Evolutionary conservation across 2,888 invertebrate genomes (phyloP), one percentile per base, ranked within the genome.

Genomic region (Thysanoteuthis rhombus): DNA sequence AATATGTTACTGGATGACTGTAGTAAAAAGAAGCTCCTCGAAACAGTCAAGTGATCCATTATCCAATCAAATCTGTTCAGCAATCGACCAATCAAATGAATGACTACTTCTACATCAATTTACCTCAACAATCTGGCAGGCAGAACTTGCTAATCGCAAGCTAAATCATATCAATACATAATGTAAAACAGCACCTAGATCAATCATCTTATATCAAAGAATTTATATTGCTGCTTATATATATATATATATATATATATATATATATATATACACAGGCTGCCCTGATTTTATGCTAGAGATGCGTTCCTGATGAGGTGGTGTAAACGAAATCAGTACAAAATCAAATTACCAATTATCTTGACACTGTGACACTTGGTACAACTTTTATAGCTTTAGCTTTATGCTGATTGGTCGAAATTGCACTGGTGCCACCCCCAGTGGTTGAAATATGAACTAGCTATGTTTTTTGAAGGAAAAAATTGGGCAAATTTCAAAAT

Each of bases 1-100:
- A 94, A 95, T 47, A 93, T 95, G 28, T 94, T 95, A 47, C 42
- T 47, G 2, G 47, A 28, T 10, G 52, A 92, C 36, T n/a, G 38
- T 38, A 90, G 42, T 40, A 40, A 42, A 90, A 90, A 90, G 39
- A 42, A 90, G 16, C 19, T 90, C 28, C 39, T 90, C 25, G 42
- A 90, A 75, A 36, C 75, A 16, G 75, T 75, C 75, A 75, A 75
- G n/a, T 75, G 75, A 75, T 75, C 19, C 75, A 36, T 19, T 75
- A 19, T 0, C n/a, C 1, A 75, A 32, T 32, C 10, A 32, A 75
- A 10, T 16, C 16, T 8, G 25, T 75, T 75, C n/a, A n/a, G 8
- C n/a, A 75, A 75, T 28, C 28, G 75, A 75, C 8, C 12, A 32
- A n/a, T 36, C 75, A 4, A 36, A 1, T 75, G 8, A 75, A n/a